Evolutionary conservation across 2,888 invertebrate genomes (phyloP).

Genomic region (Synergus gifuensis): DNA sequence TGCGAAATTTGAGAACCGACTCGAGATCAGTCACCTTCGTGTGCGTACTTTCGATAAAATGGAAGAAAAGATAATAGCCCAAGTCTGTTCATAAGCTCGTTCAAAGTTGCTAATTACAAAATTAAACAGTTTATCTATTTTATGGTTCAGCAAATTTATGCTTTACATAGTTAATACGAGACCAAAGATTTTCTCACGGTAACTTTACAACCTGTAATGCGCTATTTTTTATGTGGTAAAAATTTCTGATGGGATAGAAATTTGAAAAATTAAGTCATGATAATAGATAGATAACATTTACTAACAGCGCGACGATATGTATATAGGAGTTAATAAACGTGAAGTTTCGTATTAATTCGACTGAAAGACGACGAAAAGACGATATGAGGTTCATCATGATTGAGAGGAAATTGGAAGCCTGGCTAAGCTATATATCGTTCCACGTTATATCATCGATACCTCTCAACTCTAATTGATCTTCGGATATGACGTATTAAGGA

Average conservation of each 20-base stretch:
- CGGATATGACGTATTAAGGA: constrained; percentile 68
- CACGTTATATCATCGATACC: constrained; percentile 67
- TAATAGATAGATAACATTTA: neutral
- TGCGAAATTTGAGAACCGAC: constrained; percentile 24
- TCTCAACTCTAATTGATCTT: constrained; percentile 71
- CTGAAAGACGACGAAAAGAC: constrained; percentile 46
- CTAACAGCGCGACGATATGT: neutral
- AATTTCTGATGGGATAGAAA: neutral
- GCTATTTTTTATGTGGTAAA: neutral
- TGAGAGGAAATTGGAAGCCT: constrained; percentile 73
- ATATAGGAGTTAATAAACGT: constrained; percentile 9
- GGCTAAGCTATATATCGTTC: constrained; percentile 63
- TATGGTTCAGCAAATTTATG: constrained; percentile 18
- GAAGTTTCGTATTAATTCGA: constrained; percentile 8
- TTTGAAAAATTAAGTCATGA: neutral
- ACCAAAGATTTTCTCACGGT: constrained; percentile 32
- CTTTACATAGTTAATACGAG: constrained; percentile 20
- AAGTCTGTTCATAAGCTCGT: constrained; percentile 16
- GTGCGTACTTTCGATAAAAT: neutral
- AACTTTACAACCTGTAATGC: neutral
- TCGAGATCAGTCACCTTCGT: neutral
- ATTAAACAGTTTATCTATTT: constrained; percentile 30
- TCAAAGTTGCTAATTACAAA: constrained; percentile 26
- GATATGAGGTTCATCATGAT: constrained; percentile 64
- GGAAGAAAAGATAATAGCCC: constrained; percentile 4